These are phyloP conservation scores for Habroteleia sp. DNA, from an alignment of 2,888 invertebrate genomes.

Conservation along the genomic window DNA sequence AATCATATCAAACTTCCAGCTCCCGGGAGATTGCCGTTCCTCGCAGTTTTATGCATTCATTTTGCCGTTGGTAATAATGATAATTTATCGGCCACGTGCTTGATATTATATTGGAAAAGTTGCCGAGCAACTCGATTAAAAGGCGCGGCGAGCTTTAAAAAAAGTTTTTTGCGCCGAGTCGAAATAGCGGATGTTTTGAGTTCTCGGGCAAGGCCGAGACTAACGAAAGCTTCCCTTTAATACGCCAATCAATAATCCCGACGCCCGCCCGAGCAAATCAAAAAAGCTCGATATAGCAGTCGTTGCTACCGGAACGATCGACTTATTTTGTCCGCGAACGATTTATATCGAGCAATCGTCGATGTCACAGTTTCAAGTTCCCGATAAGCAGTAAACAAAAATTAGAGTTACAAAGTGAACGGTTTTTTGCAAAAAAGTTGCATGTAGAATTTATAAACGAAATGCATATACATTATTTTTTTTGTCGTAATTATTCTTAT, in stretches of 20 bases:
- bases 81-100: conserved; percentile 42
- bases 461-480: no score
- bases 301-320: conserved; percentile 42
- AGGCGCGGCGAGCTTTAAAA: not conserved
- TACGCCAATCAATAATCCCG: conserved; percentile 74
- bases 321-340: conserved; percentile 24
- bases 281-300: conserved; percentile 48
- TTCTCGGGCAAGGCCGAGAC: conserved; percentile 66
- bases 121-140: conserved; percentile 7
- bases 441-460: no score
- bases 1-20: conserved; percentile 42
- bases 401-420: no score
- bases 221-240: conserved; percentile 75
- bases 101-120: conserved; percentile 47
- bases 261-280: conserved; percentile 40
- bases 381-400: not conserved
- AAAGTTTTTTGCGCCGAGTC: conserved; percentile 15
- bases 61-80: conserved; percentile 33
- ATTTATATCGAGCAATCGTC: not conserved
- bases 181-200: conserved; percentile 44
- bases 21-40: conserved; percentile 18
- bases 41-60: conserved; percentile 42
- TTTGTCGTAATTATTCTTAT: no score
- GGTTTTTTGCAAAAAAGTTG: no score
- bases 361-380: not conserved